phyloP scores from a whole-genome alignment of 2,113 vertebrate genomes.

The Agapornis roseicollis region DNA sequence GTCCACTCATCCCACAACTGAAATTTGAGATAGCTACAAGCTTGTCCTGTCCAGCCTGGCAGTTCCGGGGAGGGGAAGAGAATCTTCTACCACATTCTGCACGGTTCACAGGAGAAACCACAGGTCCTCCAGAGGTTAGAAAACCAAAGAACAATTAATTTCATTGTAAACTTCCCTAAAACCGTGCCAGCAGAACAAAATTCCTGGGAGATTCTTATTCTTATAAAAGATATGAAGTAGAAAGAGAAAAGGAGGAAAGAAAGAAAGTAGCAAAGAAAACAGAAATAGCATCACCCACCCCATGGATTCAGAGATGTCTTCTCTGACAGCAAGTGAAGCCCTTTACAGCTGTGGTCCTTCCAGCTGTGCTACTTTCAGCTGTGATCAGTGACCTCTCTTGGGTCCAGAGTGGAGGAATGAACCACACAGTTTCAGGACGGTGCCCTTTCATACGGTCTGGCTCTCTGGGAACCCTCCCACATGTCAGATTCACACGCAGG shows the following conservation, averaged over 20 bases:
- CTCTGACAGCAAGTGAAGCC: neutral
- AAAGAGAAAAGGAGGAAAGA: neutral
- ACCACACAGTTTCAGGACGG: neutral
- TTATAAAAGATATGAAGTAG: neutral
- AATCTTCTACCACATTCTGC: neutral
- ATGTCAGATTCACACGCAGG: neutral
- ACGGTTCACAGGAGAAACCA: neutral
- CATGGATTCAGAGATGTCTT: neutral
- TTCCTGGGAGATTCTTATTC: neutral
- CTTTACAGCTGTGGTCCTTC: neutral
- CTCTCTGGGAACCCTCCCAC: neutral
- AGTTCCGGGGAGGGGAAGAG: too few species aligned
- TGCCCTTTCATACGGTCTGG: neutral
- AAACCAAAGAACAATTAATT: neutral
- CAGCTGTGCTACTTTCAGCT: neutral
- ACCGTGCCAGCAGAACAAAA: neutral
- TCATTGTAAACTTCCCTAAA: neutral
- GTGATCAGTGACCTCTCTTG: neutral
- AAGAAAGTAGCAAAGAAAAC: neutral
- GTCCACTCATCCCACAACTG: neutral
- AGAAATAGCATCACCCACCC: neutral
- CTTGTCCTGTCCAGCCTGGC: neutral
- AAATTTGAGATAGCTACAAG: neutral
- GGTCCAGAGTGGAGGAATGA: neutral
- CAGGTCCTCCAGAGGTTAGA: neutral